Conservation (phyloP, 2,113 vertebrate species). For the Stegostoma tigrinum region DNA sequence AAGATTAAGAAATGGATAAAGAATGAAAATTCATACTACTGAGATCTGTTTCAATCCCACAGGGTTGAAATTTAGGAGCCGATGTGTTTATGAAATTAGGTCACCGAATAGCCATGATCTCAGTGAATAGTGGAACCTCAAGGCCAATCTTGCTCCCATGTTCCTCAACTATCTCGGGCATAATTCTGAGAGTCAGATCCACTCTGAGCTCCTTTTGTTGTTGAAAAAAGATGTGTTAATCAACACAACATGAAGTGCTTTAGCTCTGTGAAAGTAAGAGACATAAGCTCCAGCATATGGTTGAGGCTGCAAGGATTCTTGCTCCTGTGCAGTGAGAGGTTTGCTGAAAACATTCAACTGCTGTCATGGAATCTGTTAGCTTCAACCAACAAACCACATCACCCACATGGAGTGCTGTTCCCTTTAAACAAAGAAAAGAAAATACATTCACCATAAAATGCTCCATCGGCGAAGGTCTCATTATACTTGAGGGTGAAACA, state of each 20-base stretch:
- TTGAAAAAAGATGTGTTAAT: constrained; percentile 2
- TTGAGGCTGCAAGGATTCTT: constrained; percentile 1
- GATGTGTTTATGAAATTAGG: too few relatives aligned
- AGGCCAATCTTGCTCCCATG: too few relatives aligned
- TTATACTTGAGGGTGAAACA: background rate
- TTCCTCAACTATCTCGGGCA: background rate
- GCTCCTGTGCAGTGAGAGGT: background rate
- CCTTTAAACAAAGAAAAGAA: background rate
- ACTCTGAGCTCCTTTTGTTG: background rate
- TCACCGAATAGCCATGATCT: too few relatives aligned
- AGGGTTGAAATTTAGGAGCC: background rate
- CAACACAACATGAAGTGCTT: background rate
- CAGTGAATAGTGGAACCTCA: too few relatives aligned
- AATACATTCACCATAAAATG: background rate
- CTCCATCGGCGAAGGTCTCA: background rate
- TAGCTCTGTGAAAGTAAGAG: background rate
- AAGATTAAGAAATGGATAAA: too few relatives aligned
- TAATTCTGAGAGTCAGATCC: background rate
- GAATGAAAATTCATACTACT: background rate
- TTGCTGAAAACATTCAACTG: constrained; percentile 26
- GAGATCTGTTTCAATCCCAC: background rate
- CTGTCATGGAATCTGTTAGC: constrained; percentile 27
- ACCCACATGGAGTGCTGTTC: background rate
- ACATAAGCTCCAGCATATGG: constrained; percentile 23
- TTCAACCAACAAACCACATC: background rate